phyloP scores from a whole-genome alignment of 2,113 vertebrate genomes.

The Rhodinocichla rosea region DNA sequence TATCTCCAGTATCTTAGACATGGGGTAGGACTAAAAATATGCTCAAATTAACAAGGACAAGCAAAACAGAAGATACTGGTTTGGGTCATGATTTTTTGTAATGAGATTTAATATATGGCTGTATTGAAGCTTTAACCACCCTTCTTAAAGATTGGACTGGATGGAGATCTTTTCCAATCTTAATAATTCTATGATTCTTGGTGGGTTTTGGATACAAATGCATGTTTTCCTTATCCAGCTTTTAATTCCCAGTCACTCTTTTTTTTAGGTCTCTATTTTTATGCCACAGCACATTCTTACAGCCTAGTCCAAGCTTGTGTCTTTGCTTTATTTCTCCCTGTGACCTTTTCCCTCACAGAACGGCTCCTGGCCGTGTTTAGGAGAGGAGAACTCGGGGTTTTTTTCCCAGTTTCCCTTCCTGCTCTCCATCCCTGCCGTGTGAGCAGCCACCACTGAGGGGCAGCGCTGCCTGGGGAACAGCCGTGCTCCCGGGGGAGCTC shows the following conservation, averaged over 20 bases:
- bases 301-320: background rate
- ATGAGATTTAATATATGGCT: background rate
- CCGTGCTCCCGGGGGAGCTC: background rate
- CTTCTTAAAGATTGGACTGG: fast-evolving
- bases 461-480: conserved; percentile 53
- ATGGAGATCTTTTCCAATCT: background rate
- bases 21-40: background rate
- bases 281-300: background rate
- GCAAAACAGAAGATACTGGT: background rate
- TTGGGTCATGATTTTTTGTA: background rate
- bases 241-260: background rate
- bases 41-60: background rate
- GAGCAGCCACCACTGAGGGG: conserved; percentile 37
- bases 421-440: background rate
- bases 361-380: background rate
- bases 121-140: background rate
- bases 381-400: background rate
- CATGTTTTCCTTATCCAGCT: background rate
- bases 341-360: background rate
- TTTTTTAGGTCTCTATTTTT: background rate
- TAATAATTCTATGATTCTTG: background rate
- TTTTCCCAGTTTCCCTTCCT: background rate
- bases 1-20: background rate
- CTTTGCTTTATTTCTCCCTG: background rate
- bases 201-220: background rate